Base-by-base conservation (phyloP, 2,797 vertebrate genomes). In the Helarctos malayanus region DNA sequence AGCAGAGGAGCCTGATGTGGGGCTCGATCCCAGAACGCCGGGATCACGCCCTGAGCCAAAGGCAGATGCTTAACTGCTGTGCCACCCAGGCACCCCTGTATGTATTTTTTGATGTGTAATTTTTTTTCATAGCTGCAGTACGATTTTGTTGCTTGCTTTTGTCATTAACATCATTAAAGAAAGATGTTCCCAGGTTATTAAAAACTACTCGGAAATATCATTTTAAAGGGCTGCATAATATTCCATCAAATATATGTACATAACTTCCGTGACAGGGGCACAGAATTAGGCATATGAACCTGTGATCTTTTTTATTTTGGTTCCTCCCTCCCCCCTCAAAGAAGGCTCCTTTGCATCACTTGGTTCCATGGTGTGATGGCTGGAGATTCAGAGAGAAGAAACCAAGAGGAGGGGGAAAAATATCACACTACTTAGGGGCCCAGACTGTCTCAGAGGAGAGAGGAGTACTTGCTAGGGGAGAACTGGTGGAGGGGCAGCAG, bases 111-210 rank as follows among this genome's bases (percentile, higher is more conserved):
- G 16, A 89, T 84, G 29, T 3, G 18, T n/a, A 11, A 18, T 41
- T 78, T 75, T 88, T 92, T 89, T 84, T 89, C n/a, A 75, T 57
- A 73, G 15, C n/a, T 54, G 68, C 81, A 19, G 25, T 56, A 69
- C 3, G 41, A 13, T 85, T 93, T 73, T 96, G 49, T 88, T 81
- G 25, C 83, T 93, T 56, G 35, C 25, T 93, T 93, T 96, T 69
- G 32, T 82, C 45, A 57, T 84, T 89, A 57, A 63, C 21, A 89
- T 80, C 18, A 69, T 79, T 38, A 78, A 29, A 32, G 75, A 92
- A 92, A 13, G 18, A 61, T 59, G 15, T 89, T 95, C 69, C 5
- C 81, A 76, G n/a, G 29, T 83, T 82, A 59, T 69, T 52, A 68
- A 75, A 97, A 81, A 69, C 13, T 45, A 41, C 32, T 61, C 71